These are phyloP conservation scores for Monomorium pharaonis DNA, from an alignment of 1,140 invertebrate species.

Conservation along the genomic window DNA sequence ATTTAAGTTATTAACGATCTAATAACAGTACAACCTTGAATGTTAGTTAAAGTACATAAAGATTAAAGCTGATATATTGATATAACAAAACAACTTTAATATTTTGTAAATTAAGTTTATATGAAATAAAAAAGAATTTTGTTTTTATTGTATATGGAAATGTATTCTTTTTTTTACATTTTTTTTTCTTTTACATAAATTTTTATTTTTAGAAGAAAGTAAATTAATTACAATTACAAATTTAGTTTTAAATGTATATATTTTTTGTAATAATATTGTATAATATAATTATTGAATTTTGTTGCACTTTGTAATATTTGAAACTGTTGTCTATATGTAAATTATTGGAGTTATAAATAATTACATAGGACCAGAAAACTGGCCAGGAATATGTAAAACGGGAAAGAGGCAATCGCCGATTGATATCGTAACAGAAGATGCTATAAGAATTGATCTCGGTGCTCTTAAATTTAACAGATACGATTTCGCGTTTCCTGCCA, in stretches of 20 bases:
- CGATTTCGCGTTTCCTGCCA: constrained; percentile 65
- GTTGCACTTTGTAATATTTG: neutral
- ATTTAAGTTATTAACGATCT: constrained; percentile 22
- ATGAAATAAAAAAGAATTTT: no score
- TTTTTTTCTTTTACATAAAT: no score
- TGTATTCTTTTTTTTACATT: no score
- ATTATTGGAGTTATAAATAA: neutral
- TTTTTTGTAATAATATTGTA: neutral
- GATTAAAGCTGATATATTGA: neutral
- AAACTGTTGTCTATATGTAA: neutral
- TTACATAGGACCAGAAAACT: constrained; percentile 69
- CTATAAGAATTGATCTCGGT: constrained; percentile 71
- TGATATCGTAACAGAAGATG: constrained; percentile 67
- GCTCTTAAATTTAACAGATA: constrained; percentile 73
- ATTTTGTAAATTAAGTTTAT: no score
- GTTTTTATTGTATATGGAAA: no score
- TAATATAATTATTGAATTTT: neutral
- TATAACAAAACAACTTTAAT: neutral
- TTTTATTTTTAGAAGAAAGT: no score
- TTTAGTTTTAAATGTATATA: neutral
- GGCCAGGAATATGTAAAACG: constrained; percentile 69
- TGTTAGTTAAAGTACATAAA: constrained; percentile 26
- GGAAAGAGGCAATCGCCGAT: constrained; percentile 77
- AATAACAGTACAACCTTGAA: constrained; percentile 18
- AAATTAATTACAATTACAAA: no score